phyloP scores from a whole-genome alignment of 2,113 vertebrate genomes.

The Ictidomys tridecemlineatus region DNA sequence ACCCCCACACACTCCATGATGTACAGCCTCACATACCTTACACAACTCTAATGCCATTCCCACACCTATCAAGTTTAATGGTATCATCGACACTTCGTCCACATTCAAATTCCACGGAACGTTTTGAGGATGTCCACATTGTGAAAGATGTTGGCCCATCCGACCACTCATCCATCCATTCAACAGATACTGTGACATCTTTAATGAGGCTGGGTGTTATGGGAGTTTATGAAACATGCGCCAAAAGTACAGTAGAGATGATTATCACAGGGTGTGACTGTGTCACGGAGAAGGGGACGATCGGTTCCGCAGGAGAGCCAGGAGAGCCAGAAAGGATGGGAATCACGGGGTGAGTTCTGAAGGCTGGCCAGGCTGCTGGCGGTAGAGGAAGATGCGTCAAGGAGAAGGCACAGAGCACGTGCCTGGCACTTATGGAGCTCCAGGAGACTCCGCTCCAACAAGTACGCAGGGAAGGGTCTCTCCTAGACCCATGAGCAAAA shows the following conservation, averaged over 20 bases:
- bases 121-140: not conserved
- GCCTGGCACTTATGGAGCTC: too few relatives aligned
- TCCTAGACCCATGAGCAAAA: not conserved
- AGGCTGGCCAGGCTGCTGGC: too few relatives aligned
- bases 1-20: too few relatives aligned
- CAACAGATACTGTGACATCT: not conserved
- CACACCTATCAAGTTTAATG: not conserved
- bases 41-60: not conserved
- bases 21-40: not conserved
- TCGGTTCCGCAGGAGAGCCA: too few relatives aligned
- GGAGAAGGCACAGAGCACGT: rapidly evolving
- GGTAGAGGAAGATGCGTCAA: too few relatives aligned
- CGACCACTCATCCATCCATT: too few relatives aligned
- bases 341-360: too few relatives aligned
- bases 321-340: too few relatives aligned
- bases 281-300: too few relatives aligned
- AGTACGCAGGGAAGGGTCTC: rapidly evolving
- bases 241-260: not conserved
- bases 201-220: too few relatives aligned
- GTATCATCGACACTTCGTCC: not conserved
- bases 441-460: not conserved
- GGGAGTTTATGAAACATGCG: not conserved
- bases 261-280: not conserved
- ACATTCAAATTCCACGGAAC: not conserved
- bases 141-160: not conserved